phyloP scores from a whole-genome alignment of 2,888 invertebrate genomes.

The Nemotelus nigrinus region DNA sequence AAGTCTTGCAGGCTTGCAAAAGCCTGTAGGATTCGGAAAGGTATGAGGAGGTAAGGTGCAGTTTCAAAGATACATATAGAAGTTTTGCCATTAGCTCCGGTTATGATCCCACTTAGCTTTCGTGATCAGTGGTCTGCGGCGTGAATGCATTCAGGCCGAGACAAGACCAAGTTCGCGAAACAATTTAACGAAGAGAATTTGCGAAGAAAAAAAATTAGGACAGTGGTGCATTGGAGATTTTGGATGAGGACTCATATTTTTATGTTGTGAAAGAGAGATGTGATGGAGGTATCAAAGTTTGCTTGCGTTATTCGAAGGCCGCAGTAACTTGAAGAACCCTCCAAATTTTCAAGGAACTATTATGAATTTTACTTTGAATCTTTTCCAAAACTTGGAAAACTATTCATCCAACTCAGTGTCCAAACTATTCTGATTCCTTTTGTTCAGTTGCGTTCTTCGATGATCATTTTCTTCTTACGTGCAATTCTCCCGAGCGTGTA shows the following conservation, averaged over 20 bases:
- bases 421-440: background rate
- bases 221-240: too few species aligned
- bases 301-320: too few species aligned
- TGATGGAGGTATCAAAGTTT: too few species aligned
- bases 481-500: slow-evolving; percentile 2
- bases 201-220: too few species aligned
- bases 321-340: too few species aligned
- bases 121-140: slow-evolving; percentile 16
- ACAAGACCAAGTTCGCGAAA: background rate
- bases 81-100: slow-evolving; percentile 34
- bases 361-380: too few species aligned
- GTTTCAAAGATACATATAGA: background rate
- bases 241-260: too few species aligned
- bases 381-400: too few species aligned
- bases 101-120: slow-evolving; percentile 28
- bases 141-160: slow-evolving; percentile 15
- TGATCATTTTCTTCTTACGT: slow-evolving; percentile 17
- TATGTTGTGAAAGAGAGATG: too few species aligned
- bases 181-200: background rate
- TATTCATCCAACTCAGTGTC: too few species aligned
- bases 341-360: too few species aligned
- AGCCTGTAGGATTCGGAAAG: background rate
- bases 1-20: slow-evolving; percentile 3
- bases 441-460: background rate
- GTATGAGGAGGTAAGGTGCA: background rate